Conservation (phyloP, 2,888 invertebrate species). For the Carterocephalus palaemon region DNA sequence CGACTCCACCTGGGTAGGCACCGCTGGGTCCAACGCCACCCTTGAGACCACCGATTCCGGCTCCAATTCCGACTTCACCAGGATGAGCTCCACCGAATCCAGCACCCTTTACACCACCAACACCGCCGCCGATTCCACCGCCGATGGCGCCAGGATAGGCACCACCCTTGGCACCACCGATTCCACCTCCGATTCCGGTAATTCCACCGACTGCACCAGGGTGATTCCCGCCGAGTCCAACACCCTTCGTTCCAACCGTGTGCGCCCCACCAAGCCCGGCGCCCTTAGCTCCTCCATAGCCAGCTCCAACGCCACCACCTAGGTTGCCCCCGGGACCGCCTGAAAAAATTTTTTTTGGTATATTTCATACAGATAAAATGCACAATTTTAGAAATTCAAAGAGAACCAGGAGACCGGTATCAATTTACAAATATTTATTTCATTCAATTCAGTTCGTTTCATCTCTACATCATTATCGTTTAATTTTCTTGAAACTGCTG, state of each 20-base stretch:
- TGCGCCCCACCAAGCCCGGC: neutral
- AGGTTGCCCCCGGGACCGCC: no score
- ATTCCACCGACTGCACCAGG: no score
- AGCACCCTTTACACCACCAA: slow-evolving; percentile 17
- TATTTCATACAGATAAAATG: no score
- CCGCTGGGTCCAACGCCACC: slow-evolving; percentile 29
- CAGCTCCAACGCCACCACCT: neutral
- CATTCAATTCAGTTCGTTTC: no score
- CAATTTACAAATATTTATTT: no score
- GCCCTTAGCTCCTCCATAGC: neutral
- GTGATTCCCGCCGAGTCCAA: slow-evolving; percentile 33
- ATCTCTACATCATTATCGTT: no score
- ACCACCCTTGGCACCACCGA: slow-evolving; percentile 28
- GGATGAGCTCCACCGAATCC: slow-evolving; percentile 34
- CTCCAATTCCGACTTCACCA: slow-evolving; percentile 32
- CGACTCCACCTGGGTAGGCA: slow-evolving; percentile 30
- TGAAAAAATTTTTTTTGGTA: no score
- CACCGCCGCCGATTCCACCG: slow-evolving; percentile 28
- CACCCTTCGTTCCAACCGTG: slow-evolving; percentile 33
- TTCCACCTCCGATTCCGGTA: slow-evolving; percentile 32
- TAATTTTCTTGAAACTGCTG: no score
- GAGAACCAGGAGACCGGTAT: no score
- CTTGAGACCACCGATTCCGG: no score
- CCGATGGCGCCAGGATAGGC: slow-evolving; percentile 31
- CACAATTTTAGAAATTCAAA: no score